Evolutionary conservation across 2,113 vertebrate genomes (phyloP).

Genomic region (Semicossyphus pulcher): DNA sequence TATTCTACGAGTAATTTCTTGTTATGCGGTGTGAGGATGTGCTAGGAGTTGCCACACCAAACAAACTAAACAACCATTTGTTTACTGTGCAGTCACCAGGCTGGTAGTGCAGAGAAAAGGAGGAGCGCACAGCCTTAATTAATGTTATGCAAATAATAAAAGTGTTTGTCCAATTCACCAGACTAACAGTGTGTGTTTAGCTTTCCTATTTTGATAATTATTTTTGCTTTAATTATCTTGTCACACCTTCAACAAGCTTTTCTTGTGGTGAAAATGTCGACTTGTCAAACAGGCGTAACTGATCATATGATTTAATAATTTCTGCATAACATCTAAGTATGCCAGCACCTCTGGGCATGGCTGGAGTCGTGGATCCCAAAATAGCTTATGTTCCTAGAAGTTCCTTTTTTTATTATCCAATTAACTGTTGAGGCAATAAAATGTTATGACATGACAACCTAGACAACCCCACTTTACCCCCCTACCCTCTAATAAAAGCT

Average conservation of each 20-base stretch:
- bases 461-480: too few species aligned
- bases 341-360: neutral
- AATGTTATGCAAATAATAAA: neutral
- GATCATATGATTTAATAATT: neutral
- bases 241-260: neutral
- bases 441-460: too few species aligned
- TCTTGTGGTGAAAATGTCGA: neutral
- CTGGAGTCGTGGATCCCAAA: neutral
- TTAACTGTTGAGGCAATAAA: too few species aligned
- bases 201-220: neutral
- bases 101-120: neutral
- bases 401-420: too few species aligned
- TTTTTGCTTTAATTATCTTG: neutral
- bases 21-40: neutral
- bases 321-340: neutral
- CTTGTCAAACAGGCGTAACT: constrained; percentile 2
- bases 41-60: neutral
- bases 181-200: neutral
- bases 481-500: too few species aligned
- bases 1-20: neutral
- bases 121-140: neutral
- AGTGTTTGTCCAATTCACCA: neutral
- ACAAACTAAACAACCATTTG: neutral
- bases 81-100: neutral
- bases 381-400: too few species aligned